Percentiles rank a stretch among this genome's conserved stretches.
Conservation (phyloP, 1,140 invertebrate species). For the Aphaenogaster rudis region DNA sequence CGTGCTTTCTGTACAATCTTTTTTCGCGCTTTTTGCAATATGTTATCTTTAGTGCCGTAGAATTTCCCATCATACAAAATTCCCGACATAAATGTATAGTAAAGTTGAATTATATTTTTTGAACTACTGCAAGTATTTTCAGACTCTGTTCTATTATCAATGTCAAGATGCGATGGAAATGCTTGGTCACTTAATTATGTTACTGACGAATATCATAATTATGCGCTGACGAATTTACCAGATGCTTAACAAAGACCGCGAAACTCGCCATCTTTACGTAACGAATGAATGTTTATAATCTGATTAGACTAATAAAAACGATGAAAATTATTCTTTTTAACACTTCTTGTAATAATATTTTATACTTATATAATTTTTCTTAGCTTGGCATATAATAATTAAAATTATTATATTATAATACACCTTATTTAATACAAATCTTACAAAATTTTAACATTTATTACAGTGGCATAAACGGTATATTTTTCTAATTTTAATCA, state of each 20-base stretch:
- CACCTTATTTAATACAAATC: neutral
- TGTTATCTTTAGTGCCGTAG: constrained; percentile 10
- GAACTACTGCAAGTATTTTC: neutral
- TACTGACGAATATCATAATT: neutral
- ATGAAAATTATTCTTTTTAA: neutral
- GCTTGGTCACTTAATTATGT: constrained; percentile 17
- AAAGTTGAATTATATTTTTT: constrained; percentile 18
- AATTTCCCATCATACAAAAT: neutral
- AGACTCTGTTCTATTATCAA: neutral
- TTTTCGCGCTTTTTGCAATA: neutral
- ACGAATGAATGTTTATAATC: constrained; percentile 11
- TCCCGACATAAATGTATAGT: neutral
- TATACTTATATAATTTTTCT: neutral
- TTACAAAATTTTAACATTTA: neutral
- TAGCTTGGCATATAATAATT: neutral
- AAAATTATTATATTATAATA: neutral
- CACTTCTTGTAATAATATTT: neutral
- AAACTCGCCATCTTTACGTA: neutral
- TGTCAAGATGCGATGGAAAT: neutral
- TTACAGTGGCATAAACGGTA: neutral
- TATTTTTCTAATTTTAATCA: neutral
- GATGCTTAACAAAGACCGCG: neutral
- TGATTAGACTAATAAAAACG: neutral
- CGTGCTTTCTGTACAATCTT: neutral
- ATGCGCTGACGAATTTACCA: neutral